Evolutionary conservation across 2,888 invertebrate species (phyloP), one percentile per base, ranked within the genome.

Genomic region (Neria commutata): DNA sequence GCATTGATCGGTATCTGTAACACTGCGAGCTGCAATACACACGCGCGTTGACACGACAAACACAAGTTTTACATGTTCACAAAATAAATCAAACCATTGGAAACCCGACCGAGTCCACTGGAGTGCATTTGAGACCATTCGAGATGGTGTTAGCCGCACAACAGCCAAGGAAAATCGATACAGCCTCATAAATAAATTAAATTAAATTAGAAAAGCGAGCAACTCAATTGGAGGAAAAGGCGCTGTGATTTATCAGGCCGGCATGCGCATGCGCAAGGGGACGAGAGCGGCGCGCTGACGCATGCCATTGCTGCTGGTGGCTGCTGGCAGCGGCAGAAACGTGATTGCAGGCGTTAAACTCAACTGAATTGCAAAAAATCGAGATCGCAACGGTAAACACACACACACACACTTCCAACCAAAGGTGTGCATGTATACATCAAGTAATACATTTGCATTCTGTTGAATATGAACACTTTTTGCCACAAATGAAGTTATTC

Each of bases 401-500:
- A n/a, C n/a, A n/a, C n/a, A n/a, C n/a, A n/a, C n/a, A n/a, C n/a
- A n/a, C n/a, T n/a, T n/a, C n/a, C n/a, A n/a, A n/a, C n/a, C n/a
- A n/a, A n/a, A n/a, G n/a, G n/a, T n/a, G n/a, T n/a, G n/a, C n/a
- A n/a, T n/a, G n/a, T n/a, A n/a, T n/a, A n/a, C n/a, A n/a, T 29
- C 17, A 33, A 11, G 26, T 46, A 29, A 54, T 54, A 11, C 23
- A 54, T 54, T 54, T 54, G 54, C 54, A 54, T 54, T 33, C n/a
- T 54, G 34, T 47, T 54, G 37, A 54, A 54, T 54, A 47, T 54
- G 46, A 54, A 54, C 54, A 54, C 54, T 33, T 54, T 54, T 47
- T 23, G 46, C 47, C 46, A 37, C 25, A 70, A 72, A 72, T 63
- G 64, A 71, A 72, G 73, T 72, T 68, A 64, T 63, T 67, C 63